These are phyloP conservation scores for Willisornis vidua DNA, from an alignment of 2,113 vertebrate genomes.

Conservation along the genomic window DNA sequence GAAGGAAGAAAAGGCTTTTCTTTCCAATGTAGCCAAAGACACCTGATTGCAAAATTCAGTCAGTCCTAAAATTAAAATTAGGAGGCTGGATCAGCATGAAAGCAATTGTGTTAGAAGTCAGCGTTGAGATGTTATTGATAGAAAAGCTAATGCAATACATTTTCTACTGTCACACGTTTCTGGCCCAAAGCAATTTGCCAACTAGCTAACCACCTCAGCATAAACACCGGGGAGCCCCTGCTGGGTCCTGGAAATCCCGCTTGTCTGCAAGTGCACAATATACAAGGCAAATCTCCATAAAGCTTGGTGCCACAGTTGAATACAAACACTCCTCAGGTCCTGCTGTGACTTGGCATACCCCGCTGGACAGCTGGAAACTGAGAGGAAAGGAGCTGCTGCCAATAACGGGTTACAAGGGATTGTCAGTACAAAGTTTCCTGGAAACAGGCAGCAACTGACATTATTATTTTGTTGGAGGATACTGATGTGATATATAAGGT, in stretches of 20 bases:
- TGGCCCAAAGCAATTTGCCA: conserved; percentile 77
- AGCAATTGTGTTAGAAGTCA: conserved; percentile 55
- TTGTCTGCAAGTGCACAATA: conserved; percentile 85
- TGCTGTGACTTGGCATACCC: conserved; percentile 97
- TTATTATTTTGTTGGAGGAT: conserved; percentile 71
- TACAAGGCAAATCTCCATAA: conserved; percentile 74
- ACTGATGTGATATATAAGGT: conserved; percentile 41
- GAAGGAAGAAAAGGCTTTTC: neutral
- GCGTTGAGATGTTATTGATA: conserved; percentile 62
- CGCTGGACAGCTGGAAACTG: conserved; percentile 93
- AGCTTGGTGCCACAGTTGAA: conserved; percentile 77
- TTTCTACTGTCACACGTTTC: conserved; percentile 69
- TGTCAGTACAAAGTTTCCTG: conserved; percentile 76
- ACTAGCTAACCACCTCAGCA: conserved; percentile 86
- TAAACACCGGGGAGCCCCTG: conserved; percentile 80
- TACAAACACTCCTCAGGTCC: conserved; percentile 87
- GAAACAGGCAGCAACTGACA: conserved; percentile 44
- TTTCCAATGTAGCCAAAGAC: neutral
- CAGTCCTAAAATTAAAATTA: conserved; percentile 58
- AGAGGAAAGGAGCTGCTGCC: conserved; percentile 84
- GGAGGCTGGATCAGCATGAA: conserved; percentile 59
- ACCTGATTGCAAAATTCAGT: conserved; percentile 38
- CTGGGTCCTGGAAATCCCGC: conserved; percentile 85
- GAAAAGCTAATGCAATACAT: conserved; percentile 70
- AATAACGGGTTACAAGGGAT: conserved; percentile 80